Percentiles rank a stretch among this genome's conserved stretches.
Evolutionary conservation across 2,888 invertebrate species (phyloP).

Genomic region (Notocelia uddmanniana): DNA sequence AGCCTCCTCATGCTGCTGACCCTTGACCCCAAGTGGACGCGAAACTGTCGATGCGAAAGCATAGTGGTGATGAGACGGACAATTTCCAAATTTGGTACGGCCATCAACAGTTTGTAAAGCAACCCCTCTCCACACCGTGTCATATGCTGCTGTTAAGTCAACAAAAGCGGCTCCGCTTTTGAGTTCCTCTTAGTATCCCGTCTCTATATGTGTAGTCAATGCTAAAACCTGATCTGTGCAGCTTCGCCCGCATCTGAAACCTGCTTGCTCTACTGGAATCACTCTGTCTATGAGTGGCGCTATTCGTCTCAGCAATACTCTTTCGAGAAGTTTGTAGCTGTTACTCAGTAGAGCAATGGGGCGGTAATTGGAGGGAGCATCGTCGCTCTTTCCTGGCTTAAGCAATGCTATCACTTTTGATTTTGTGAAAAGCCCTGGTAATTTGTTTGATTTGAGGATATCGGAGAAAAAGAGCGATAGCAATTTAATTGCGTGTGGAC

Average conservation of each 20-base stretch:
- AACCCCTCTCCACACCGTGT: slow-evolving; percentile 18
- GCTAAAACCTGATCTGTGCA: no score
- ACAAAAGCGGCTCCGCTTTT: no score
- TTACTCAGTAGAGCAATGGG: neutral
- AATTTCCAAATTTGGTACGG: neutral
- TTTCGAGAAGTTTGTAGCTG: slow-evolving; percentile 5
- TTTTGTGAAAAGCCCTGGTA: neutral
- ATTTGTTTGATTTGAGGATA: neutral
- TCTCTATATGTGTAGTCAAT: no score
- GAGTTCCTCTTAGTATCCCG: no score
- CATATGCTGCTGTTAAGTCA: no score
- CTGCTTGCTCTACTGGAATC: neutral
- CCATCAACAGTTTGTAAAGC: neutral
- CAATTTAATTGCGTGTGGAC: neutral
- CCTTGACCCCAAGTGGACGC: no score
- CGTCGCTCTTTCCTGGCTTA: slow-evolving; percentile 5
- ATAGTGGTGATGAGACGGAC: neutral
- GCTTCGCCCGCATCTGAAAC: neutral
- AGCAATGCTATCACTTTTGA: slow-evolving; percentile 4
- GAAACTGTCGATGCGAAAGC: no score
- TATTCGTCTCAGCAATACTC: neutral
- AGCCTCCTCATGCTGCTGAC: no score
- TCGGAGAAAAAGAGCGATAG: neutral
- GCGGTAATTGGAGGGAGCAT: slow-evolving; percentile 6
- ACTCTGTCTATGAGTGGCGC: neutral